Conservation (phyloP, 2,113 vertebrate genomes). For the Balaeniceps rex region DNA sequence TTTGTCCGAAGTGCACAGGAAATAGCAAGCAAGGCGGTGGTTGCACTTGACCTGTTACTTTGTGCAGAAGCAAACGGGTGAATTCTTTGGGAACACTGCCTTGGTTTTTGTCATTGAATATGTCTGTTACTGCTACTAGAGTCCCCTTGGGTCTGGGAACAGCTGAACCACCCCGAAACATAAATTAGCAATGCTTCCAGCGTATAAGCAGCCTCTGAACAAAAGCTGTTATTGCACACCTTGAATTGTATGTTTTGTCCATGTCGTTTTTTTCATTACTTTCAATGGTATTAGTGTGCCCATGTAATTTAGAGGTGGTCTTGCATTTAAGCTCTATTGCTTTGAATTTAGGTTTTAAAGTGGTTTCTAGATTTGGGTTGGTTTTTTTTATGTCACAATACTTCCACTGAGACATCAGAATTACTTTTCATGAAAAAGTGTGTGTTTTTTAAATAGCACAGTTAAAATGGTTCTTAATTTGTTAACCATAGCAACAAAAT, state of each 20-base stretch:
- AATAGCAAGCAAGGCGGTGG: fast-evolving
- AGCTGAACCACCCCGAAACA: neutral
- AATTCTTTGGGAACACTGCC: neutral
- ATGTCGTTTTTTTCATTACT: neutral
- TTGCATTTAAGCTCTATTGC: neutral
- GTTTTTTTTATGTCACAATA: neutral
- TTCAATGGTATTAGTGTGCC: neutral
- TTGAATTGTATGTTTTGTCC: neutral
- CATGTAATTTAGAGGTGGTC: neutral
- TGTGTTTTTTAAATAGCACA: neutral
- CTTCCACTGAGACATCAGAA: neutral
- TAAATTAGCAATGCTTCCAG: neutral
- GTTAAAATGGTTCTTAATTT: neutral
- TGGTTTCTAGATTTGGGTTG: neutral
- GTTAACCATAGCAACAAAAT: neutral
- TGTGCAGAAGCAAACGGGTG: neutral
- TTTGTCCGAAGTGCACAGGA: fast-evolving
- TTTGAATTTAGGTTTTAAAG: neutral
- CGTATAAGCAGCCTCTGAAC: neutral
- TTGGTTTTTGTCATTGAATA: neutral
- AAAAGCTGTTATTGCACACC: neutral
- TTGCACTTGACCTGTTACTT: neutral
- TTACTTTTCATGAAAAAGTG: neutral
- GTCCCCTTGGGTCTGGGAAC: neutral
- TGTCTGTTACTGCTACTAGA: neutral